phyloP scores from a whole-genome alignment of 1,140 invertebrate species.

The Drosophila chauvacae region DNA sequence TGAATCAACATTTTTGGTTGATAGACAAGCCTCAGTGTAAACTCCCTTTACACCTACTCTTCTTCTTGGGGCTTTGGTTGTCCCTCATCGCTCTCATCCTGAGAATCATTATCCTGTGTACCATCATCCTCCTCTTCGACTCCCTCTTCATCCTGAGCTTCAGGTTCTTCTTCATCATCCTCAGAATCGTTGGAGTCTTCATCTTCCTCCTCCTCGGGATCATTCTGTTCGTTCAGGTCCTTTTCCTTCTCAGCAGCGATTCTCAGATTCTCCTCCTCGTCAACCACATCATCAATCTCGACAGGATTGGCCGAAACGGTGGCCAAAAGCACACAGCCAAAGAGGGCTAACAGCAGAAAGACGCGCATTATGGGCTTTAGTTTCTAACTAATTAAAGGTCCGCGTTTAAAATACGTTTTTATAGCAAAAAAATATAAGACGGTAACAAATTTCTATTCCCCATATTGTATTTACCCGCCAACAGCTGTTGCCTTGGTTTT shows the following conservation, averaged over 20 bases:
- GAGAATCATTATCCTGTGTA: background rate
- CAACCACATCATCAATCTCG: constrained; percentile 28
- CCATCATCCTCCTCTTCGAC: background rate
- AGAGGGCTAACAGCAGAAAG: constrained; percentile 55
- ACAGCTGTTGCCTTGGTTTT: constrained; percentile 45
- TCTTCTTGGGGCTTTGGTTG: background rate
- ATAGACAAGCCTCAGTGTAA: background rate
- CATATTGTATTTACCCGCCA: constrained; percentile 13
- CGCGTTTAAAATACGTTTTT: constrained; percentile 35
- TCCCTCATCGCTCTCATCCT: background rate
- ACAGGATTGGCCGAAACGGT: constrained; percentile 21
- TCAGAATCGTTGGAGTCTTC: background rate
- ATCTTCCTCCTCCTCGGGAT: background rate
- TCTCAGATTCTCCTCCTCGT: constrained; percentile 9
- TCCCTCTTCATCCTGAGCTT: background rate
- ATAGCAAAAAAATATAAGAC: constrained; percentile 30
- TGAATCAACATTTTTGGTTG: constrained; percentile 7
- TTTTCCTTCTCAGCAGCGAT: constrained; percentile 7
- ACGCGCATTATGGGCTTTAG: constrained; percentile 55
- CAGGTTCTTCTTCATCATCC: background rate
- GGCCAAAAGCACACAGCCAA: constrained; percentile 60
- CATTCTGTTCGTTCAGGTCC: background rate
- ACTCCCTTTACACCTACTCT: background rate
- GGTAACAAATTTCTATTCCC: background rate
- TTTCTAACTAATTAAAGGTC: constrained; percentile 48